A percentile compares a stretch with the other conserved stretches of the same genome.
These are phyloP conservation scores for Caenorhabditis elegans DNA, from an alignment of 1,140 invertebrate genomes.

Conservation along the genomic window DNA sequence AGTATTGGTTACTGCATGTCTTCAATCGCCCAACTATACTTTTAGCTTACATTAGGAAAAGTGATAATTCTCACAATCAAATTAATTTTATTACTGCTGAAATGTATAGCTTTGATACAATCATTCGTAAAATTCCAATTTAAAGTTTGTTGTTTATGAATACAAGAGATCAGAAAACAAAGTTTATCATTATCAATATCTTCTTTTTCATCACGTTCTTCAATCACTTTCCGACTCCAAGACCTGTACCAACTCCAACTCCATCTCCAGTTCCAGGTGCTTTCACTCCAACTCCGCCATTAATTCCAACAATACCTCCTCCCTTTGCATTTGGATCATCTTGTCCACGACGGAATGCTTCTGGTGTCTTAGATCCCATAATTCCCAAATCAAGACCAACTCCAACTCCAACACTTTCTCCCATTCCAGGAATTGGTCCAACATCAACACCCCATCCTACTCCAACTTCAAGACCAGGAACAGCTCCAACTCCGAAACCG, in stretches of 20 bases:
- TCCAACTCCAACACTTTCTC: conserved; percentile 50
- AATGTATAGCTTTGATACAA: too few species aligned
- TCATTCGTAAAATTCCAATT: background rate
- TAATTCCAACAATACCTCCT: conserved; percentile 49
- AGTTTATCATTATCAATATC: too few species aligned
- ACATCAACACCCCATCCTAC: conserved; percentile 55
- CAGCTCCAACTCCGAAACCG: conserved; percentile 48
- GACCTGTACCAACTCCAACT: conserved; percentile 45
- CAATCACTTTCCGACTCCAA: conserved; percentile 47
- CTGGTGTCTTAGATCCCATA: conserved; percentile 43
- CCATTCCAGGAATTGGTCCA: conserved; percentile 53
- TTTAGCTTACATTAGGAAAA: too few species aligned
- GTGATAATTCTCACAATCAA: too few species aligned
- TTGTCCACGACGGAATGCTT: conserved; percentile 47
- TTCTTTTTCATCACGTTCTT: background rate
- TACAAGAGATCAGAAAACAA: conserved; percentile 16
- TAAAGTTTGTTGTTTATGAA: background rate
- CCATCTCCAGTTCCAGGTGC: conserved; percentile 43
- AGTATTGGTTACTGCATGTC: too few species aligned
- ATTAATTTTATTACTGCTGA: too few species aligned
- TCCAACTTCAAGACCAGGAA: conserved; percentile 51
- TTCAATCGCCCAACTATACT: too few species aligned
- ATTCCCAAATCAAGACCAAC: conserved; percentile 45
- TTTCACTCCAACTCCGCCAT: conserved; percentile 52
- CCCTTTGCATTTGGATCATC: conserved; percentile 48